Conservation (phyloP, 2,888 invertebrate genomes). For the Dromius quadrimaculatus region DNA sequence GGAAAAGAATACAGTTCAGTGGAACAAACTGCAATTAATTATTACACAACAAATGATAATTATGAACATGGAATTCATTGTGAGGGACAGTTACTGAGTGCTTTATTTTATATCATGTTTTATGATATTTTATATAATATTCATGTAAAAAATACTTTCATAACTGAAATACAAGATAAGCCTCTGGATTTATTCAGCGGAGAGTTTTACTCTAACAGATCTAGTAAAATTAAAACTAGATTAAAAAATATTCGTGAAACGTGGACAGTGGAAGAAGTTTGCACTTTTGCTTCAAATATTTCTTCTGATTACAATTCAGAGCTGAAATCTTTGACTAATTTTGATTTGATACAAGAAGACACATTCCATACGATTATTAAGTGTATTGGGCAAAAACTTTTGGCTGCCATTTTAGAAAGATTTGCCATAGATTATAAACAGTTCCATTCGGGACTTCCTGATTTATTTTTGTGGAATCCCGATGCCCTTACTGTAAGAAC, state of each 20-base stretch:
- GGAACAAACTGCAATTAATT: constrained; percentile 70
- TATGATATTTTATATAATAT: constrained; percentile 82
- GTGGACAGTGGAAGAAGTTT: constrained; percentile 65
- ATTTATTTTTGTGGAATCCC: constrained; percentile 83
- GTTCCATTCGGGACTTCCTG: constrained; percentile 83
- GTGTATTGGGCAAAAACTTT: constrained; percentile 70
- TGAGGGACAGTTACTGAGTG: constrained; percentile 60
- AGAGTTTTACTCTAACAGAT: constrained; percentile 77
- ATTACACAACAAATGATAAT: constrained; percentile 67
- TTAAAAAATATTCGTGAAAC: constrained; percentile 63
- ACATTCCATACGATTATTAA: constrained; percentile 65
- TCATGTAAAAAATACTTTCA: constrained; percentile 71
- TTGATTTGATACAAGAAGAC: constrained; percentile 58
- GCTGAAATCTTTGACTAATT: constrained; percentile 16
- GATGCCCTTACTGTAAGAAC: constrained; percentile 66
- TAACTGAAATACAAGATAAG: constrained; percentile 74
- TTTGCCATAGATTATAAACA: constrained; percentile 73
- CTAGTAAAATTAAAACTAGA: constrained; percentile 71
- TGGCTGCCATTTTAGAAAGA: constrained; percentile 72
- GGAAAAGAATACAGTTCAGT: constrained; percentile 68
- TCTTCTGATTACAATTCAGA: constrained; percentile 67
- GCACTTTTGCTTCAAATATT: constrained; percentile 65
- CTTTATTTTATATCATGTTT: constrained; percentile 69
- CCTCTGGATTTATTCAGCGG: constrained; percentile 80
- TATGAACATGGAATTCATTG: constrained; percentile 67